phyloP scores from a whole-genome alignment of 2,797 vertebrate species.

The Tokudaia muenninki region DNA sequence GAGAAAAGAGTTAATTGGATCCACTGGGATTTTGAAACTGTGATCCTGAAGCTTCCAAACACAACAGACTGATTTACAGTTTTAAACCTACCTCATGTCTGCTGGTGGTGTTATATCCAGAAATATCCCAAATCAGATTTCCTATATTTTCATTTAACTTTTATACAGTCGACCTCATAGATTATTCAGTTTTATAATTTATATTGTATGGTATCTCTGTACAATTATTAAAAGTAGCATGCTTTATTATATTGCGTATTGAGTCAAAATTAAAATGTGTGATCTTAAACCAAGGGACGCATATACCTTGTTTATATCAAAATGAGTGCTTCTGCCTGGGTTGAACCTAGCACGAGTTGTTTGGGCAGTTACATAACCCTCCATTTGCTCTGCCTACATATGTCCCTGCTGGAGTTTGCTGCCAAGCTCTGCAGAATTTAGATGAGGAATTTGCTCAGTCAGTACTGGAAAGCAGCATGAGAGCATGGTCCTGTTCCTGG shows the following conservation, averaged over 20 bases:
- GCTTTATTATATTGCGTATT: neutral
- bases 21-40: neutral
- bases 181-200: neutral
- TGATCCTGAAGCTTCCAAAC: neutral
- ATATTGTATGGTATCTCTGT: neutral
- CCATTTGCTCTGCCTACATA: slow-evolving; percentile 65
- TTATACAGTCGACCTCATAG: neutral
- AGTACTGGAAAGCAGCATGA: slow-evolving; percentile 71
- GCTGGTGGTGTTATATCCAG: neutral
- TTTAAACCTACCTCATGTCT: neutral
- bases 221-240: neutral
- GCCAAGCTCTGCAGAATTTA: slow-evolving; percentile 64
- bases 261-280: neutral
- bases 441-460: slow-evolving; percentile 71
- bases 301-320: neutral
- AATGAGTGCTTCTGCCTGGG: slow-evolving; percentile 31
- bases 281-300: neutral
- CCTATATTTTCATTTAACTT: neutral
- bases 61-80: neutral
- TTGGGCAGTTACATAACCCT: slow-evolving; percentile 43
- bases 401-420: slow-evolving; percentile 53
- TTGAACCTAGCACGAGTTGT: slow-evolving; percentile 57
- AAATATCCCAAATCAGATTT: neutral
- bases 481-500: slow-evolving; percentile 69
- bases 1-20: neutral